Evolutionary conservation across 2,797 vertebrate species (phyloP), one percentile per base, ranked within the genome.

Genomic region (Rhabdomys pumilio): DNA sequence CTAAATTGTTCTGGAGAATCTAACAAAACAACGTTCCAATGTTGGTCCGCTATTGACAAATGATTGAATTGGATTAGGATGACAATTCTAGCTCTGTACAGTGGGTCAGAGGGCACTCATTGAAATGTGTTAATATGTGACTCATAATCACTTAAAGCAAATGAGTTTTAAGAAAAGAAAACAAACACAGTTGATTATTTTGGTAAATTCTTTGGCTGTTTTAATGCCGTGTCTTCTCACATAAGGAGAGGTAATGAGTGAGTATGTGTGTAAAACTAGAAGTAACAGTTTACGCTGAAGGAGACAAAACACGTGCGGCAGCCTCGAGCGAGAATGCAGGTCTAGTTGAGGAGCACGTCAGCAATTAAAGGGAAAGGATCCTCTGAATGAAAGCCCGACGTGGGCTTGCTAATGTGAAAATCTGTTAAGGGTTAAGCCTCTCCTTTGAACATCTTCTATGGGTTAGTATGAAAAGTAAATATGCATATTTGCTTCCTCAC

Each of bases 301-400:
- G 95, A 97, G 47, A 98, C 44, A 96, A 97, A 98, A 93, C 97
- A 98, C 96, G 97, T 98, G 97, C 63, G 83, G 41, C 67, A 47
- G 90, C 96, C 79, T 44, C 61, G 93, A 91, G 50, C 81, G 92
- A 97, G 98, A 98, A 96, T 76, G 82, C 89, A 34, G 72, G 15
- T 2, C 31, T 84, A 97, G 96, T 96, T 93, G 95, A 97, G 93
- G 93, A 94, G 93, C 89, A 93, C 96, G 20, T 73, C 1, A 55
- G 80, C 91, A 92, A 97, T 97, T 97, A 97, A 96, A 97, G 94
- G 85, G 82, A 82, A 96, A 90, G 72, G 94, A 94, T 29, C 82
- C 93, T 97, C 76, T 72, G 87, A 95, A 95, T 47, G 92, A 44
- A 95, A 96, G 75, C 63, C 93, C 84, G 83, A 65, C 14, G 29